phyloP scores from a whole-genome alignment of 2,113 vertebrate species.

The Peromyscus leucopus region DNA sequence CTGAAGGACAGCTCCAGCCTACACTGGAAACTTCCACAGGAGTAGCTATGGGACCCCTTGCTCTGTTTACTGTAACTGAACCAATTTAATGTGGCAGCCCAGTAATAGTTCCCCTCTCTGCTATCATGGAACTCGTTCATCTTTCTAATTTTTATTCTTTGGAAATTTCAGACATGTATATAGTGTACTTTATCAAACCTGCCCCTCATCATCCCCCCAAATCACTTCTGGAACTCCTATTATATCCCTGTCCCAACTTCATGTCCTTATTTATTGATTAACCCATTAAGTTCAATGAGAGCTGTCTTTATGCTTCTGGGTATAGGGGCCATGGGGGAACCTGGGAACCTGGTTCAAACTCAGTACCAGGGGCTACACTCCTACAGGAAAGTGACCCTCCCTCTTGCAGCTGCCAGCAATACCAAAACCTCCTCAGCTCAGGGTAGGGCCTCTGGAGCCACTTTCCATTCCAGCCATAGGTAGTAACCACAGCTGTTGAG shows the following conservation, averaged over 20 bases:
- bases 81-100: background rate
- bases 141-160: background rate
- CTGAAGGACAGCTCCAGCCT: background rate
- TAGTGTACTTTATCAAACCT: too few species aligned
- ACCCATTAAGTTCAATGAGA: too few species aligned
- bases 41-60: background rate
- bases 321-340: background rate
- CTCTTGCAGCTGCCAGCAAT: background rate
- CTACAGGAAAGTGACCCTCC: background rate
- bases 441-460: too few species aligned
- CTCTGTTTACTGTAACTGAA: background rate
- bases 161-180: background rate
- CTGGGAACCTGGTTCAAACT: background rate
- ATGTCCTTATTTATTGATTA: too few species aligned
- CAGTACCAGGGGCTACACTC: background rate
- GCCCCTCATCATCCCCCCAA: too few species aligned
- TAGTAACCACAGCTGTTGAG: too few species aligned
- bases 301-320: background rate
- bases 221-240: background rate
- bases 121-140: background rate
- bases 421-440: background rate
- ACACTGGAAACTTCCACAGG: background rate
- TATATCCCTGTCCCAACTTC: background rate
- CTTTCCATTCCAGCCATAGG: background rate
- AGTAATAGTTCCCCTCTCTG: too few species aligned